Evolutionary conservation across 2,113 vertebrate species (phyloP).

Genomic region (Hymenochirus boettgeri): DNA sequence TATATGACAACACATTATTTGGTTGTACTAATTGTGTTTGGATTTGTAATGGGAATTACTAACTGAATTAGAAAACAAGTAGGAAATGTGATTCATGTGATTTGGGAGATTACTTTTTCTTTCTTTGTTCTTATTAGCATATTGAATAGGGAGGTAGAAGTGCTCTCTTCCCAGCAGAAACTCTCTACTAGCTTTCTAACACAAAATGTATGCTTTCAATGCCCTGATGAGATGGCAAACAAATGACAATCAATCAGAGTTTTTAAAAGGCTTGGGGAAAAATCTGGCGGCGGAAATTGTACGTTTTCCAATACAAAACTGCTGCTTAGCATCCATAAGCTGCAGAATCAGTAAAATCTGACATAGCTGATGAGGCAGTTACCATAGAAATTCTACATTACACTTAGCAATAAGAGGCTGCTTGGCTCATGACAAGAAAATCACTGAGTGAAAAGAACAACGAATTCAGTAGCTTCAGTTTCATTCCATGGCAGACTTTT

Average conservation of each 20-base stretch:
- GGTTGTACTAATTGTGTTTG: too few relatives aligned
- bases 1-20: too few relatives aligned
- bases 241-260: conserved; percentile 27
- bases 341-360: conserved; percentile 16
- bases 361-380: conserved; percentile 36
- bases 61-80: too few relatives aligned
- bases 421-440: conserved; percentile 13
- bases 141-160: background rate
- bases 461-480: background rate
- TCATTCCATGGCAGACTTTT: background rate
- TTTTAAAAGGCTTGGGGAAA: conserved; percentile 5
- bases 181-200: background rate
- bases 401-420: conserved; percentile 30
- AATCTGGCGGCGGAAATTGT: background rate
- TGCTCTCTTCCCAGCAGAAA: background rate
- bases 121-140: too few relatives aligned
- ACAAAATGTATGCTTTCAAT: conserved; percentile 14
- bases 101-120: too few relatives aligned
- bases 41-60: too few relatives aligned
- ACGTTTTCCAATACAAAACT: background rate
- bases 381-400: conserved; percentile 44
- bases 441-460: background rate
- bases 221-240: conserved; percentile 8
- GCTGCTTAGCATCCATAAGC: conserved; percentile 9
- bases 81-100: too few relatives aligned